A percentile compares a stretch with the other conserved stretches of the same genome.
Evolutionary conservation across 2,113 vertebrate species (phyloP).

Genomic region (Arothron firmamentum): DNA sequence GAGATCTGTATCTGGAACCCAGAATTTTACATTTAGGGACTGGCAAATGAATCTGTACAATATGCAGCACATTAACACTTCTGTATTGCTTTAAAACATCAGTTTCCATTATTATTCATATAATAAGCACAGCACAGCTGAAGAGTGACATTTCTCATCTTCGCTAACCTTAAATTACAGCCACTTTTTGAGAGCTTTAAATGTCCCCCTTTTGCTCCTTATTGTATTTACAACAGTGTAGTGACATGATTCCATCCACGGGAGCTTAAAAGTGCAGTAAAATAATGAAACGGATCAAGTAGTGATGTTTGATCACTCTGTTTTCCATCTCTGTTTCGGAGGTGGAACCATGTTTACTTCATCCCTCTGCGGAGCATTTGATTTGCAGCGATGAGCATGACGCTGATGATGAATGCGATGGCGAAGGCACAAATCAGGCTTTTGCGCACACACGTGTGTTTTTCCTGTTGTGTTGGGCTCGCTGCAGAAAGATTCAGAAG

Average conservation of each 20-base stretch:
- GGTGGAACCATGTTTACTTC: conserved; percentile 75
- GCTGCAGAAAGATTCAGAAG: conserved; percentile 58
- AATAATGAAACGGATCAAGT: conserved; percentile 25
- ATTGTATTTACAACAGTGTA: conserved; percentile 4
- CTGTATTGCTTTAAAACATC: conserved; percentile 50
- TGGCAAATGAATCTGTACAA: conserved; percentile 6
- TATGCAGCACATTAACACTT: conserved; percentile 11
- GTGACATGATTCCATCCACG: conserved; percentile 38
- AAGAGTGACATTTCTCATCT: no score
- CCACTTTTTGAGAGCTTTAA: conserved; percentile 42
- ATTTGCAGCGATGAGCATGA: conserved; percentile 97
- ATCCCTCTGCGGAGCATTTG: conserved; percentile 97
- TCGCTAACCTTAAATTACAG: no score
- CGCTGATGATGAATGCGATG: conserved; percentile 97
- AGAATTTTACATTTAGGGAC: no score
- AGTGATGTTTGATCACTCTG: conserved; percentile 25
- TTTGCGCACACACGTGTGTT: conserved; percentile 96
- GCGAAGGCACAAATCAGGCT: conserved; percentile 98
- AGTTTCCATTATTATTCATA: conserved; percentile 11
- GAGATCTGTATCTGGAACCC: no score
- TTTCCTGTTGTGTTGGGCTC: conserved; percentile 96
- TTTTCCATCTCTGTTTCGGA: background rate
- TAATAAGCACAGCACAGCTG: conserved; percentile 25
- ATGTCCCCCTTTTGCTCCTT: conserved; percentile 10
- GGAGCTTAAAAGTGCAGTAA: conserved; percentile 16